Evolutionary conservation across 2,113 vertebrate species (phyloP).

Genomic region (Oriolus oriolus): DNA sequence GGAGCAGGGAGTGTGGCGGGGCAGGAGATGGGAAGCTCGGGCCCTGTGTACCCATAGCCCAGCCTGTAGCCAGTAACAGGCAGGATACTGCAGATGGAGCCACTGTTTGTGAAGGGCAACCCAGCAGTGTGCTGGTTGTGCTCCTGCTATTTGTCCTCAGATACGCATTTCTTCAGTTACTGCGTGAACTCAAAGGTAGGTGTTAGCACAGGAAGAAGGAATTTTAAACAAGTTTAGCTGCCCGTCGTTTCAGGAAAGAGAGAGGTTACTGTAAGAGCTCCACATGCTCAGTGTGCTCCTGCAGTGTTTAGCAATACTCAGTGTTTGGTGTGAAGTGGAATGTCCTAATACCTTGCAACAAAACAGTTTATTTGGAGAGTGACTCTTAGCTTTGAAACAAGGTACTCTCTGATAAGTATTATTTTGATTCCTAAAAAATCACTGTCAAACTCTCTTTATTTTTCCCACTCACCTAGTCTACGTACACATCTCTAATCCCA

Average conservation of each 20-base stretch:
- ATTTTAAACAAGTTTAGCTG: not conserved
- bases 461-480: not conserved
- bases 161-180: accelerated
- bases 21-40: not conserved
- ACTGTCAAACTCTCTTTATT: not conserved
- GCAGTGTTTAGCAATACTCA: not conserved
- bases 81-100: not conserved
- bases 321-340: not conserved
- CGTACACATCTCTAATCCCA: not conserved
- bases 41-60: no score
- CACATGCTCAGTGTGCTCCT: not conserved
- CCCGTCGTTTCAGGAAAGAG: not conserved
- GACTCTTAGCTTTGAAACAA: not conserved
- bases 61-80: not conserved
- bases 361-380: not conserved
- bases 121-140: not conserved
- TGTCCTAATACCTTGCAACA: not conserved
- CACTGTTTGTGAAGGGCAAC: not conserved
- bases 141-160: not conserved
- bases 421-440: not conserved
- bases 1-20: not conserved
- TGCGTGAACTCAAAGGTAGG: not conserved
- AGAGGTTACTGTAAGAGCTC: not conserved
- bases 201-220: not conserved
- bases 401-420: not conserved